Evolutionary conservation across 2,113 vertebrate species (phyloP).

Genomic region (Dicrurus megarhynchus): DNA sequence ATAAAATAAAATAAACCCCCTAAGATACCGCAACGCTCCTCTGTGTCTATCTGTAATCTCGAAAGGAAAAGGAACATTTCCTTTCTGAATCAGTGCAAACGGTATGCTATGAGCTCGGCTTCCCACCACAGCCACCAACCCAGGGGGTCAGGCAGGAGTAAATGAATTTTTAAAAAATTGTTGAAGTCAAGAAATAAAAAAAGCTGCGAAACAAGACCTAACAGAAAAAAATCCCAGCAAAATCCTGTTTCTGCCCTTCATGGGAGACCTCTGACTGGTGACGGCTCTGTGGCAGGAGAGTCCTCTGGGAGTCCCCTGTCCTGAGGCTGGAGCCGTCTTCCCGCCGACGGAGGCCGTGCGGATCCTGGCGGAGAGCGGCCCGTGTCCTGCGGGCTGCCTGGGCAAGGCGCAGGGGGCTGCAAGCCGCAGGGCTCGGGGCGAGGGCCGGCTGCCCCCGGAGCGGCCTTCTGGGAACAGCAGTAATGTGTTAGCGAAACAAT

Average conservation of each 20-base stretch:
- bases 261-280: background rate
- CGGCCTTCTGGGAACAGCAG: background rate
- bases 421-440: background rate
- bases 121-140: background rate
- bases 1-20: conserved; percentile 1
- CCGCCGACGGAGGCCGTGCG: background rate
- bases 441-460: background rate
- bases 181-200: background rate
- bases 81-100: conserved; percentile 21
- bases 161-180: background rate
- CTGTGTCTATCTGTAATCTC: conserved; percentile 7
- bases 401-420: background rate
- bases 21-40: background rate
- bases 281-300: background rate
- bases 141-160: background rate
- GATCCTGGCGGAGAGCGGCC: fast-evolving
- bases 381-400: fast-evolving
- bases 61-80: conserved; percentile 40
- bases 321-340: background rate
- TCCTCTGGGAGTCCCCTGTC: background rate
- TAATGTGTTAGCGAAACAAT: background rate
- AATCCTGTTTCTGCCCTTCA: background rate
- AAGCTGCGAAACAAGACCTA: background rate
- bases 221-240: background rate
- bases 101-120: background rate